phyloP scores from a whole-genome alignment of 2,797 vertebrate species.

The Atherinosoma microstoma region DNA sequence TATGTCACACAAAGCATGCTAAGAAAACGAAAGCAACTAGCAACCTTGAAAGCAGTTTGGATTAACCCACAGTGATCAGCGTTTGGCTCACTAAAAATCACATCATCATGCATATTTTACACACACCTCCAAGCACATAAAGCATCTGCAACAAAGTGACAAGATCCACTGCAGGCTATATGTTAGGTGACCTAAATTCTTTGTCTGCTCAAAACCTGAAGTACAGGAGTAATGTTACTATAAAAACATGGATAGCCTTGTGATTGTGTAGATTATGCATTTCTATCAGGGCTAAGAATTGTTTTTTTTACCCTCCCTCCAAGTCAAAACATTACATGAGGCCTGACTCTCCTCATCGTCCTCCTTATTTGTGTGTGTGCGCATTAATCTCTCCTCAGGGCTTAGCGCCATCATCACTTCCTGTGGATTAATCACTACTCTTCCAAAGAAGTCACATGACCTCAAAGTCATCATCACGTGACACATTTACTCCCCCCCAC shows the following conservation, averaged over 20 bases:
- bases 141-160: conserved; percentile 21
- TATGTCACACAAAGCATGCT: conserved; percentile 18
- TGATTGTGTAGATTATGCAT: conserved; percentile 40
- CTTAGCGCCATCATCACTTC: conserved; percentile 85
- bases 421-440: conserved; percentile 88
- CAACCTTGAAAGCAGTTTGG: conserved; percentile 12
- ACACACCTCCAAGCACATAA: conserved; percentile 6
- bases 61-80: conserved; percentile 15
- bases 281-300: conserved; percentile 43
- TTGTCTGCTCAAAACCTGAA: conserved; percentile 33
- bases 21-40: conserved; percentile 19
- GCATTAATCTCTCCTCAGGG: conserved; percentile 68
- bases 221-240: conserved; percentile 12
- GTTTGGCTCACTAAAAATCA: conserved; percentile 10
- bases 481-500: conserved; percentile 77
- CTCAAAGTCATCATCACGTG: conserved; percentile 84
- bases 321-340: conserved; percentile 51
- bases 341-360: conserved; percentile 44
- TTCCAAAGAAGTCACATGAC: conserved; percentile 88
- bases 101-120: conserved; percentile 23
- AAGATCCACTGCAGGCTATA: conserved; percentile 27
- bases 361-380: conserved; percentile 37
- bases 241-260: conserved; percentile 23
- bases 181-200: conserved; percentile 48
- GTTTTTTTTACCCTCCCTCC: background rate